Evolutionary conservation across 2,888 invertebrate genomes (phyloP), one percentile per base, ranked within the genome.

Genomic region (Ophion slaviceki): DNA sequence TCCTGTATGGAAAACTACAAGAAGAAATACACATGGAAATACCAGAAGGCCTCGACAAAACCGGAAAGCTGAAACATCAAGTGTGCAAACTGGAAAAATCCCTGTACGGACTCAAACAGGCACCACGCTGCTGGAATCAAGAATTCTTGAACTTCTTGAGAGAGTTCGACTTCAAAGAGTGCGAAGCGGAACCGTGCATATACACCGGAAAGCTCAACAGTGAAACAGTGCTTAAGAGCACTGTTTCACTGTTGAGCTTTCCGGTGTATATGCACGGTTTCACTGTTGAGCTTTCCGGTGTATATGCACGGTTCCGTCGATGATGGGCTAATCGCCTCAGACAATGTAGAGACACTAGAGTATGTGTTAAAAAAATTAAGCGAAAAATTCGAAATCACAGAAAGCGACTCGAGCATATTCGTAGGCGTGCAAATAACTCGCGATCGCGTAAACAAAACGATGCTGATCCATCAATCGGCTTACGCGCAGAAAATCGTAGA

Each of bases 1-100:
- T 80, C 32, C 67, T 75, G 2, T 75, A 84, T n/a, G 84, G 84
- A 1, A 45, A 74, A 14, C 62, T 80, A 8, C 70, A 84, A n/a
- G 79, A 80, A 24, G 17, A 47, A 4, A 64, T 84, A 7, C 53
- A 20, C 14, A 81, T 80, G 84, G 70, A 77, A 17, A 14, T 76
- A 2, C 76, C 80, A 14, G 80, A 80, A n/a, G 76, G 71, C 1
- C 40, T 80, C 20, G 47, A 62, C 7, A 7, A 7, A 47, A 14
- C 10, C 7, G 14, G 47, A 47, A 14, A 14, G 14, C 7, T 47
- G 47, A 14, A 47, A 47, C 7, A 47, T 14, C 7, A 14, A 1
- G 67, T 75, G 47, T 81, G 80, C 17, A 24, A 45, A 11, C 17
- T 80, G 7, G 28, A 61, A 2, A 80, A 80, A 32, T 74, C 80